phyloP scores from a whole-genome alignment of 1,140 invertebrate genomes.

The Eciton burchellii region DNA sequence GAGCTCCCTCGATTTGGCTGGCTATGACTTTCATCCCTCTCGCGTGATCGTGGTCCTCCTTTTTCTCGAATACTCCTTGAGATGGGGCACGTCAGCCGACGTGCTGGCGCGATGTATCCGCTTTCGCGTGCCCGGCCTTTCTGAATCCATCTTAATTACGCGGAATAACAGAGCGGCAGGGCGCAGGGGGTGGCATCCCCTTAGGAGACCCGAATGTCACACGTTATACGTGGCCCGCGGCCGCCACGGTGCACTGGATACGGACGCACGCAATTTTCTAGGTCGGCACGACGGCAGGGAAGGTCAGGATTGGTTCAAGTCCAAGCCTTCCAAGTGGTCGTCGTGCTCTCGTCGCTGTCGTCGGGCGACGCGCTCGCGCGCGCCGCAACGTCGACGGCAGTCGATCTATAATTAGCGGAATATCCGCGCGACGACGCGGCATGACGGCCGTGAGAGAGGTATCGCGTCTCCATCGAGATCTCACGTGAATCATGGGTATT shows the following conservation, averaged over 20 bases:
- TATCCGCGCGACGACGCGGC: slow-evolving; percentile 69
- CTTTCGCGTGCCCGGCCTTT: slow-evolving; percentile 30
- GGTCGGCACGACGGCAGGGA: slow-evolving; percentile 81
- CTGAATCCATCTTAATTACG: slow-evolving; percentile 26
- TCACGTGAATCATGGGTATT: background rate
- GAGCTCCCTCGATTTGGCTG: background rate
- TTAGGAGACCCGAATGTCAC: slow-evolving; percentile 26
- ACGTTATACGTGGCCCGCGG: slow-evolving; percentile 58
- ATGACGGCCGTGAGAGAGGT: slow-evolving; percentile 53
- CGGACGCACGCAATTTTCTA: slow-evolving; percentile 80
- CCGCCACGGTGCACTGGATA: slow-evolving; percentile 61
- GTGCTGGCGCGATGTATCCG: background rate
- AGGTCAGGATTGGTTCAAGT: slow-evolving; percentile 85
- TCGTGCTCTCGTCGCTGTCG: slow-evolving; percentile 58
- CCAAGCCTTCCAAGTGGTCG: slow-evolving; percentile 78
- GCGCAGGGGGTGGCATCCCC: slow-evolving; percentile 25
- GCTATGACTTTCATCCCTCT: background rate
- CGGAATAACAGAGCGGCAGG: slow-evolving; percentile 25
- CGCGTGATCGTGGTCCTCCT: background rate
- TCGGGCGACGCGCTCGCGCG: slow-evolving; percentile 50
- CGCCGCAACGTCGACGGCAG: slow-evolving; percentile 61
- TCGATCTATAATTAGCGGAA: slow-evolving; percentile 82
- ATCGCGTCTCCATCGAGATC: slow-evolving; percentile 28
- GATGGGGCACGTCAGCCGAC: background rate
- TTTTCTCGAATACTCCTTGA: background rate